Conservation (phyloP, 2,797 vertebrate species). For the Acipenser ruthenus region DNA sequence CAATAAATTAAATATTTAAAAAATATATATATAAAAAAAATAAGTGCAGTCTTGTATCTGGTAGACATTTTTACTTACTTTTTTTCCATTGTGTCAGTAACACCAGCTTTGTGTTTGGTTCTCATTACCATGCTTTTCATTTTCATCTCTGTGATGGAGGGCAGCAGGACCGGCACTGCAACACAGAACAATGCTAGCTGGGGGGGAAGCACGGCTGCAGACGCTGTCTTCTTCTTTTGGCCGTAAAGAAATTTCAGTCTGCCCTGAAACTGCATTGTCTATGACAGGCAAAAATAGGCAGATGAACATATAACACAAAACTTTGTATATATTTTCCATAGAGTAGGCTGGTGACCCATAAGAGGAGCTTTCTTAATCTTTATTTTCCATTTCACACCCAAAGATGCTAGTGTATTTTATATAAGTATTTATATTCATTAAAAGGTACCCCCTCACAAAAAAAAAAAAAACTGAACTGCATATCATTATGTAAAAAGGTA, state of each 20-base stretch:
- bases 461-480: too few species aligned
- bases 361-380: too few species aligned
- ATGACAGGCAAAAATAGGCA: conserved; percentile 15
- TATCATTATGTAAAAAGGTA: too few species aligned
- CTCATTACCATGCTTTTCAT: conserved; percentile 52
- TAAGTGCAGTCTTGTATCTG: too few species aligned
- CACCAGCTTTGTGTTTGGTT: conserved; percentile 52
- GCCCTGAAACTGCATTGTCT: conserved; percentile 81
- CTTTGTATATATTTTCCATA: too few species aligned
- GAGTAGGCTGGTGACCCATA: too few species aligned
- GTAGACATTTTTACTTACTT: conserved; percentile 40
- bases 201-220: conserved; percentile 53
- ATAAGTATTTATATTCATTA: too few species aligned
- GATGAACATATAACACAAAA: not conserved
- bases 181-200: conserved; percentile 73
- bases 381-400: too few species aligned
- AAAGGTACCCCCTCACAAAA: too few species aligned
- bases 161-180: conserved; percentile 59
- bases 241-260: conserved; percentile 74
- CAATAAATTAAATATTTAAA: too few species aligned
- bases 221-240: conserved; percentile 63
- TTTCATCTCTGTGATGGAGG: conserved; percentile 53
- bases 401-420: too few species aligned
- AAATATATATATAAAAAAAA: too few species aligned
- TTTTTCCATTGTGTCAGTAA: conserved; percentile 27